Evolutionary conservation across 2,888 invertebrate genomes (phyloP).

Genomic region (Drosophila mercatorum): DNA sequence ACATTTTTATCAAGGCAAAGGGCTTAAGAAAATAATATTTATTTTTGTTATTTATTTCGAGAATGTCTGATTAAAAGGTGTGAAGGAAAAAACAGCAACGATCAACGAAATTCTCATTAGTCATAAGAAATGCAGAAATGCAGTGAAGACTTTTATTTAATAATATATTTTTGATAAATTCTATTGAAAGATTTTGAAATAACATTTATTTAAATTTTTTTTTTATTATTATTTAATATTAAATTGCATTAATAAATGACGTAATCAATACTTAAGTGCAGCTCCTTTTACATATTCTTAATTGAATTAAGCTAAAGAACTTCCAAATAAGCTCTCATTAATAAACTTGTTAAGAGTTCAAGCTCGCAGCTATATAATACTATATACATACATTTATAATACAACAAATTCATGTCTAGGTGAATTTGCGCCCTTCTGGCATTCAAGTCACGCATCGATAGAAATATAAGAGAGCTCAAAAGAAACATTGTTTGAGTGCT

Average conservation of each 20-base stretch:
- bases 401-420: neutral
- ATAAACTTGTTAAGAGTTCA: neutral
- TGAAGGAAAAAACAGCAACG: neutral
- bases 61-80: neutral
- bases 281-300: neutral
- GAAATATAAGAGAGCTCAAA: slow-evolving; percentile 8
- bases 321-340: neutral
- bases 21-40: neutral
- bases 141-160: too few relatives aligned
- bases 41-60: neutral
- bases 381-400: neutral
- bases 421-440: slow-evolving; percentile 1
- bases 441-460: slow-evolving; percentile 9
- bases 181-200: too few relatives aligned
- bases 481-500: slow-evolving; percentile 5
- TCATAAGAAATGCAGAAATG: neutral
- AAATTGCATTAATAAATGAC: too few relatives aligned
- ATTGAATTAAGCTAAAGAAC: neutral
- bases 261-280: too few relatives aligned
- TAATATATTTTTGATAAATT: too few relatives aligned
- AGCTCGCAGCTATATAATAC: neutral
- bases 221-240: neutral
- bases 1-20: slow-evolving; percentile 4
- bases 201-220: neutral
- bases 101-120: neutral